phyloP scores from a whole-genome alignment of 2,113 vertebrate species.

The Hypomesus transpacificus region DNA sequence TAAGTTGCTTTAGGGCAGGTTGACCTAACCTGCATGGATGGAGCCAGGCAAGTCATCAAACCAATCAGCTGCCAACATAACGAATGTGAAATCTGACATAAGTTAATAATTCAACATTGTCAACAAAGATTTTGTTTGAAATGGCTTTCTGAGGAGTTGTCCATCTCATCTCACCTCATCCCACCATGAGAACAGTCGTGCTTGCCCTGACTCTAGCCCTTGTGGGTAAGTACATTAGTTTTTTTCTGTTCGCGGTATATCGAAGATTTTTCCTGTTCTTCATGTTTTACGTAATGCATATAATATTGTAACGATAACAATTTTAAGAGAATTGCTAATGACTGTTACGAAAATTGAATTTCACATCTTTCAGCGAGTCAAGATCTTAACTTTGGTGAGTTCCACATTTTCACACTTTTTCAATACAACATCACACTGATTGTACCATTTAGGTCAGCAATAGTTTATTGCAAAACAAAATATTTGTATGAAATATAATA shows the following conservation, averaged over 20 bases:
- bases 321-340: no score
- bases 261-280: background rate
- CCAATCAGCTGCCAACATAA: constrained; percentile 35
- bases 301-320: no score
- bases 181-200: constrained; percentile 61
- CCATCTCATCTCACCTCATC: constrained; percentile 23
- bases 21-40: constrained; percentile 23
- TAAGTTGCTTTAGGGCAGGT: constrained; percentile 24
- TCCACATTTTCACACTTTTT: no score
- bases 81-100: background rate
- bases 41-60: constrained; percentile 21
- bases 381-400: constrained; percentile 55
- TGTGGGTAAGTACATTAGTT: constrained; percentile 49
- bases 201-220: constrained; percentile 58
- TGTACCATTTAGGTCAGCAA: no score
- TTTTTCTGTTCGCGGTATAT: no score
- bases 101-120: constrained; percentile 48
- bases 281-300: no score
- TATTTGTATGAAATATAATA: no score
- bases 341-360: background rate
- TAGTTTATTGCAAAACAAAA: no score
- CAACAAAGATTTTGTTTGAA: background rate
- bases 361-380: constrained; percentile 45
- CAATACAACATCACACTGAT: no score
- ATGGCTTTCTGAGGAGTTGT: background rate